Base-by-base conservation (phyloP, 2,113 vertebrate species). In the Circaetus cinerascens region DNA sequence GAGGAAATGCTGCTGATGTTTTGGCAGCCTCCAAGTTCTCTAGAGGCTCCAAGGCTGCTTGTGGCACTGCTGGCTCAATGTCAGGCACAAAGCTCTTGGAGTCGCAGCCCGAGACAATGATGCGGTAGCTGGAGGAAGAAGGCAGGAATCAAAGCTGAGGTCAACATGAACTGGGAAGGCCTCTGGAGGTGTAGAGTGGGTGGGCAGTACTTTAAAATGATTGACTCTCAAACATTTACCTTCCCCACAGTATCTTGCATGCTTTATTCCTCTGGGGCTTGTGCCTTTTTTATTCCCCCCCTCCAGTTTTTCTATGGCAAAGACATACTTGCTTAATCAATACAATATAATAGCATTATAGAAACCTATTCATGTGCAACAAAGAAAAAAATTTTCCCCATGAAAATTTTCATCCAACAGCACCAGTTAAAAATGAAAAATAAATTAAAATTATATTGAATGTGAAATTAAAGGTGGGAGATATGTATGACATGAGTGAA, bases 101-200 rank as follows among this genome's bases (percentile, higher is more conserved):
- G 11, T 11, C 2, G 1, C 13, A 56, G 8, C 9, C 25, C 1
- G 0, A 79, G 43, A 48, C 7, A 22, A 12, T 11, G 59, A 45
- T 17, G 32, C 45, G 51, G 41, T 19, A 75, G 29, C 18, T 34
- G 17, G 7, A 77, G 14, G 18, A 14, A 7, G 36, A 90, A 46
- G 11, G 7, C 23, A n/a, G 48, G 19, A 90, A 34, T 67, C 21
- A 59, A 80, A 92, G 29, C 34, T 64, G 27, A 72, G 26, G 25
- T 82, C 36, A 68, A 9, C 40, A 64, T 64, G 34, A 21, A 60
- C 25, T 75, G 23, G 34, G 32, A 91, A 64, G 16, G 6, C 13
- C 43, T 82, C 30, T 5, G 4, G 26, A 66, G 11, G 7, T 41
- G 10, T 11, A 36, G 46, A 59, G 25, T 22, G 4, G 0, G 7